phyloP scores from a whole-genome alignment of 2,888 invertebrate species.

The Mechanitis messenoides region DNA sequence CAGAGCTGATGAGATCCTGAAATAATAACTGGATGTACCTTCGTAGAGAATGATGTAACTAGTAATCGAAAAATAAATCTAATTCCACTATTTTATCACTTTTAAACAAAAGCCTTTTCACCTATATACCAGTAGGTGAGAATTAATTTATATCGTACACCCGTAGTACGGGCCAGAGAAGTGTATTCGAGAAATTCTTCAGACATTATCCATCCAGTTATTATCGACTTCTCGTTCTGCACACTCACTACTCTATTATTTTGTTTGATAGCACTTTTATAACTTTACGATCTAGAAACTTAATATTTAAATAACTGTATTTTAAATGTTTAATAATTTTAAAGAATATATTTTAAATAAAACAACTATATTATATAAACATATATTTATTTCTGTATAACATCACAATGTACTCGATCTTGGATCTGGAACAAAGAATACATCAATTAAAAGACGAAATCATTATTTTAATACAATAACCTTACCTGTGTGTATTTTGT shows the following conservation, averaged over 20 bases:
- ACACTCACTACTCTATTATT: slow-evolving; percentile 14
- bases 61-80: too few species aligned
- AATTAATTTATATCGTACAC: slow-evolving; percentile 32
- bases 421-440: slow-evolving; percentile 6
- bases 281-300: background rate
- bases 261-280: background rate
- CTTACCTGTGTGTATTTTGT: background rate
- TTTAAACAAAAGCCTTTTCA: background rate
- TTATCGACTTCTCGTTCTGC: slow-evolving; percentile 57
- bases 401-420: too few species aligned
- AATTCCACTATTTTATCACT: too few species aligned
- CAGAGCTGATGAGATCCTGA: too few species aligned
- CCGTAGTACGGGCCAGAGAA: slow-evolving; percentile 41
- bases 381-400: too few species aligned
- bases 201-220: slow-evolving; percentile 60
- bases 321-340: background rate
- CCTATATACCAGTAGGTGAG: background rate
- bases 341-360: background rate
- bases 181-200: slow-evolving; percentile 57
- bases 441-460: background rate
- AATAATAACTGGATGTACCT: too few species aligned
- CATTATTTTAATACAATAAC: slow-evolving; percentile 9
- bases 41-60: too few species aligned
- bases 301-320: background rate
- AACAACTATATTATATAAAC: background rate